Base-by-base conservation (phyloP, 35 echinoderm and acorn worm genomes). In the Amphiura filiformis region DNA sequence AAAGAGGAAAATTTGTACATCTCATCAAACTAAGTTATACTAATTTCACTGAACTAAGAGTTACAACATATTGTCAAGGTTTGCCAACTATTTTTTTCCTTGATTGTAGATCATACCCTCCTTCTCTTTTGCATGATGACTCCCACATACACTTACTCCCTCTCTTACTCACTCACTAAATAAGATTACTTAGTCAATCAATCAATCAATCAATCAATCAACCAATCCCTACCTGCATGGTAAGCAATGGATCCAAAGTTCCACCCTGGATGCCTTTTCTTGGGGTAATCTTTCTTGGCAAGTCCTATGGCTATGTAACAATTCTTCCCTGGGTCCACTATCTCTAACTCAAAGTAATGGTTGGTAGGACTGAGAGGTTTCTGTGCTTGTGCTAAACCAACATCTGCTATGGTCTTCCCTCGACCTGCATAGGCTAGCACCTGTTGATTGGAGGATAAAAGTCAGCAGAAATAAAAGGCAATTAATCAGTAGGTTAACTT, bases 341-440 rank as follows among this genome's bases (percentile, higher is more conserved):
- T 99, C 87, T 99, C 93, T 65, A 99, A 35, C 78, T 99, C 96
- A 88, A 95, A 99, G 80, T 99, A 99, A 38, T 98, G 93, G 86
- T 94, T 99, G 52, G 90, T 94, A 23, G 96, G 96, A n/a, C 93
- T 91, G 64, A 99, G 84, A 22, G 93, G 96, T 36, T 93, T 90
- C 36, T 90, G 82, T 0, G 93, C 96, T 78, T 99, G 96, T 0
- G 96, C 96, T 38, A 99, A 38, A 9, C 96, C 93, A 9, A 99
- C 93, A 76, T 99, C 93, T 18, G 93, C 90, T 44, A 92, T 95
- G 20, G 81, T 87, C 80, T 87, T 88, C 34, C 96, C 96, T 36
- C 83, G 64, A 9, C 96, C 93, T 0, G 90, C 88, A 39, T 99
- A 99, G 37, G 93, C 88, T 76, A 99, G 37, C 36, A 99, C 78